phyloP scores from a whole-genome alignment of 2,888 invertebrate genomes.

The Octodonta nipae region DNA sequence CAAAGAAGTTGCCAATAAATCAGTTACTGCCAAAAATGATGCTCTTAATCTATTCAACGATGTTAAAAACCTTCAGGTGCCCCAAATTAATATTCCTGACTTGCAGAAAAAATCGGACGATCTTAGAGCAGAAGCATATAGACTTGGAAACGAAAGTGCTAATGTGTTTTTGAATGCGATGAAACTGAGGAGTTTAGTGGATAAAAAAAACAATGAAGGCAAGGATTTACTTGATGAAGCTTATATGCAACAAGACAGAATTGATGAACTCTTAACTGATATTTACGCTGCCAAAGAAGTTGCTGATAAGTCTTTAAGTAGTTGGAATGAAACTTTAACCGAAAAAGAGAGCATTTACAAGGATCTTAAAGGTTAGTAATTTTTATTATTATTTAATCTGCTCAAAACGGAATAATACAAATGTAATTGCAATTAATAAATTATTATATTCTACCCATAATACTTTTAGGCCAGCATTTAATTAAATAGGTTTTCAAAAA shows the following conservation, averaged over 20 bases:
- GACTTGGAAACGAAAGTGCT: slow-evolving; percentile 42
- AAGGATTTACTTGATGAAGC: slow-evolving; percentile 51
- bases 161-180: slow-evolving; percentile 43
- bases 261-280: slow-evolving; percentile 66
- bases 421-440: too few relatives aligned
- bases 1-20: slow-evolving; percentile 58
- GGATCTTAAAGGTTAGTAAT: slow-evolving; percentile 55
- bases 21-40: slow-evolving; percentile 59
- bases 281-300: slow-evolving; percentile 61
- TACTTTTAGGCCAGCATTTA: too few relatives aligned
- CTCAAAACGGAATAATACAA: too few relatives aligned
- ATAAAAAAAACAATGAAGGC: slow-evolving; percentile 50
- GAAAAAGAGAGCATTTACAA: slow-evolving; percentile 70
- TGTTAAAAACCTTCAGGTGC: slow-evolving; percentile 68
- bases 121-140: slow-evolving; percentile 56
- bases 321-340: slow-evolving; percentile 67
- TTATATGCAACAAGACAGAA: slow-evolving; percentile 57
- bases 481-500: too few relatives aligned
- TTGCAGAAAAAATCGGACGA: slow-evolving; percentile 54
- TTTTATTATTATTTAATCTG: too few relatives aligned
- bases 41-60: slow-evolving; percentile 69
- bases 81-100: slow-evolving; percentile 58
- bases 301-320: slow-evolving; percentile 70
- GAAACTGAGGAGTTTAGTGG: slow-evolving; percentile 46
- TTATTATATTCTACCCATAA: too few relatives aligned